Conservation (phyloP, 2,113 vertebrate species). For the Cyprichromis sp. region DNA sequence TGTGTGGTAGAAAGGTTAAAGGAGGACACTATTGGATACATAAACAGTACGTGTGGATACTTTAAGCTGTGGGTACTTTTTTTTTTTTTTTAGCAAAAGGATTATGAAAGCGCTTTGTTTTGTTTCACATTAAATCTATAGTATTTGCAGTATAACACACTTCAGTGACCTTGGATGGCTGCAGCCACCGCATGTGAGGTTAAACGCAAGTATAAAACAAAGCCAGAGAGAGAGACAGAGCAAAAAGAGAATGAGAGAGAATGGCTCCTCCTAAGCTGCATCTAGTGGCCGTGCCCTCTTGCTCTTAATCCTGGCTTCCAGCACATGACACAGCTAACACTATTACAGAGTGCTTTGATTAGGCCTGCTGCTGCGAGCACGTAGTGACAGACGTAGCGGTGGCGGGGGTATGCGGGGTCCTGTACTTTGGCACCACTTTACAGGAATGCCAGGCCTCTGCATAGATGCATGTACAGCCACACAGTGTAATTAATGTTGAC, state of each 20-base stretch:
- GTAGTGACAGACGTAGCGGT: not conserved
- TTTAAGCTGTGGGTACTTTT: not conserved
- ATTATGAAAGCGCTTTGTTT: not conserved
- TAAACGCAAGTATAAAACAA: not conserved
- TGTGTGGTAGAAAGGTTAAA: not conserved
- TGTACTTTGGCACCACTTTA: not conserved
- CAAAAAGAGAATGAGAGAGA: not conserved
- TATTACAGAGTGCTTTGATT: slow-evolving; percentile 63
- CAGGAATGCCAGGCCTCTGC: not conserved
- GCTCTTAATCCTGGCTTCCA: slow-evolving; percentile 64
- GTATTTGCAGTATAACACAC: not conserved
- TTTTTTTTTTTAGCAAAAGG: not conserved
- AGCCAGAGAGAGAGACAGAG: too few species aligned
- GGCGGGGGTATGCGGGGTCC: not conserved
- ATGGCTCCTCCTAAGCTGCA: slow-evolving; percentile 36
- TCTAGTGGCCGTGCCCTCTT: slow-evolving; percentile 53
- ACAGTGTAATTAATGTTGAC: not conserved
- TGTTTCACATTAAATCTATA: not conserved
- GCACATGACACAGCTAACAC: slow-evolving; percentile 71
- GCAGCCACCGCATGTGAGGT: not conserved
- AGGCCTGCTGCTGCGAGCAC: slow-evolving; percentile 50
- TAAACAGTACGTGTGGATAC: not conserved
- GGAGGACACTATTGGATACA: not conserved
- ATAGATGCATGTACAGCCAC: not conserved
- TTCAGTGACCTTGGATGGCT: not conserved